phyloP scores from a whole-genome alignment of 2,797 vertebrate genomes.

The Aulostomus chinensis region DNA sequence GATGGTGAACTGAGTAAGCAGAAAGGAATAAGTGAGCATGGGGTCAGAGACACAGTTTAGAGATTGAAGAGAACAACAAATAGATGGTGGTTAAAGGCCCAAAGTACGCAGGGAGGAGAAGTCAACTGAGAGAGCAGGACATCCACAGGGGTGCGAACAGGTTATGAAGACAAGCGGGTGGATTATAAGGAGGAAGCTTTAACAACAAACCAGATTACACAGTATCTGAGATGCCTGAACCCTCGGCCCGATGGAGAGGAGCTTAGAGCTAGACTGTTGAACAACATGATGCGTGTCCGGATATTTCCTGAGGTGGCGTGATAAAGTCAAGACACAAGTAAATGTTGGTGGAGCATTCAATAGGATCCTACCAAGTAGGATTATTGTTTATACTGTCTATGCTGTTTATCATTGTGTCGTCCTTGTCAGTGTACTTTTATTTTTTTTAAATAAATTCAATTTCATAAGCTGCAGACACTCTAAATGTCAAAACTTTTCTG shows the following conservation, averaged over 20 bases:
- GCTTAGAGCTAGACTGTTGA: conserved; percentile 7
- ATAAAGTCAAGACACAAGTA: conserved; percentile 3
- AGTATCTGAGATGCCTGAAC: conserved; percentile 36
- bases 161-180: conserved; percentile 41
- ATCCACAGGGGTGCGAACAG: conserved; percentile 11
- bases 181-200: conserved; percentile 45
- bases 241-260: conserved; percentile 6
- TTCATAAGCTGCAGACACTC: too few relatives aligned
- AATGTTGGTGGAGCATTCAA: too few relatives aligned
- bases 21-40: conserved; percentile 12
- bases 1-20: conserved; percentile 15
- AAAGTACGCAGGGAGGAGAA: conserved; percentile 8
- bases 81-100: conserved; percentile 32
- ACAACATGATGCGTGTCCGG: conserved; percentile 2
- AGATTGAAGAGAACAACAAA: conserved; percentile 31
- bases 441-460: too few relatives aligned
- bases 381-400: too few relatives aligned
- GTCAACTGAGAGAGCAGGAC: conserved; percentile 3
- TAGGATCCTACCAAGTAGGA: too few relatives aligned
- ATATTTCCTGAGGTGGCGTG: too few relatives aligned
- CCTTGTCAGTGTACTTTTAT: too few relatives aligned
- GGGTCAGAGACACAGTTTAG: conserved; percentile 11
- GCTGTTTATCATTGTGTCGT: too few relatives aligned
- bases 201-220: conserved; percentile 53
- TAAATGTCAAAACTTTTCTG: neutral